Evolutionary conservation across 2,888 invertebrate species (phyloP), one percentile per base, ranked within the genome.

Genomic region (Heteromyza rotundicornis): DNA sequence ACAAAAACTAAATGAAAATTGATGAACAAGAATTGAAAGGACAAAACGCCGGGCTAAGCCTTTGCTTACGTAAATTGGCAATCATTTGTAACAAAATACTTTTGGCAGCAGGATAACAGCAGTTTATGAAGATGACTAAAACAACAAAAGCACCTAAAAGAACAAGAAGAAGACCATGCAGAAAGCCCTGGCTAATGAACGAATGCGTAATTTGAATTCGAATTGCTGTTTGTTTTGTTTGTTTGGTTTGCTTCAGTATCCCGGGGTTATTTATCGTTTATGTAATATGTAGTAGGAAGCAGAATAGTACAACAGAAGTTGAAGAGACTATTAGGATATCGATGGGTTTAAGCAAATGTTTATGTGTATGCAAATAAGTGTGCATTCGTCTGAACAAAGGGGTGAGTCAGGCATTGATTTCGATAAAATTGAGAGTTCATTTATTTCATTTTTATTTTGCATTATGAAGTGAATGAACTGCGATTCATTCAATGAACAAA

Each of bases 1-100:
- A n/a, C n/a, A n/a, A n/a, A n/a, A n/a, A n/a, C n/a, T n/a, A n/a
- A n/a, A n/a, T n/a, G n/a, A n/a, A n/a, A n/a, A n/a, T n/a, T n/a
- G n/a, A n/a, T n/a, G n/a, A n/a, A n/a, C n/a, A n/a, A n/a, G n/a
- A n/a, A n/a, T n/a, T n/a, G n/a, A n/a, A n/a, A n/a, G n/a, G n/a
- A n/a, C n/a, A n/a, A 20, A 50, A 12, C 19, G 10, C 19, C 10
- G 14, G 10, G 10, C 20, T 50, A 20, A 50, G 27, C 24, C 24
- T 50, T 50, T 52, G 40, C 14, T 40, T 1, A n/a, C 8, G n/a
- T 54, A 54, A 54, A 54, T 54, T 54, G 54, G 12, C 54, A 54
- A 54, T 54, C 54, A 54, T 54, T 54, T 54, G 35, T 54, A 54
- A 54, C 54, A 54, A 17, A 35, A 36, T 54, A 36, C 36, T n/a